Evolutionary conservation across 2,888 invertebrate species (phyloP).

Genomic region (Macrophya annulata): DNA sequence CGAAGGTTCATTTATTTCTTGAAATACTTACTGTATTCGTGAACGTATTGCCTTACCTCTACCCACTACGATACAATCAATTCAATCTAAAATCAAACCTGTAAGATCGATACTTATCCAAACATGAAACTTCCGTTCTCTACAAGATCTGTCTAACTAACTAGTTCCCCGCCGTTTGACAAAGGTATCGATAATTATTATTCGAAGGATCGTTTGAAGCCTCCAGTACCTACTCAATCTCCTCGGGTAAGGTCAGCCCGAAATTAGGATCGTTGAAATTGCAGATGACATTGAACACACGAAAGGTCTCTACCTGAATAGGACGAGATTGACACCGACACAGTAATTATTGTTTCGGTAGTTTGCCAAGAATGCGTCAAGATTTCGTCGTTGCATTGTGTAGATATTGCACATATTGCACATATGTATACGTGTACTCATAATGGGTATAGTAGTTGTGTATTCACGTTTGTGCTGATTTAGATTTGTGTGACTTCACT

Average conservation of each 20-base stretch:
- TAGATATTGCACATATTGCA: neutral
- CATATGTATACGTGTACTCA: neutral
- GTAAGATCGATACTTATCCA: slow-evolving; percentile 46
- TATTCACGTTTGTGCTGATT: slow-evolving; percentile 35
- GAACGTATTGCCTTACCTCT: neutral
- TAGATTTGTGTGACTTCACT: slow-evolving; percentile 35
- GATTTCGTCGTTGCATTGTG: slow-evolving; percentile 1
- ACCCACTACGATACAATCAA: neutral
- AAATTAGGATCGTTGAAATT: neutral
- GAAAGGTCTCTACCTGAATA: neutral
- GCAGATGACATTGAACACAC: slow-evolving; percentile 17
- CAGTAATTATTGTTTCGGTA: slow-evolving; percentile 47
- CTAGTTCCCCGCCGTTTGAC: slow-evolving; percentile 23
- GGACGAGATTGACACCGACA: slow-evolving; percentile 3
- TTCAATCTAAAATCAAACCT: slow-evolving; percentile 2
- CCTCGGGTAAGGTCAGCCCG: slow-evolving; percentile 11
- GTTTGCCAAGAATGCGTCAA: slow-evolving; percentile 44
- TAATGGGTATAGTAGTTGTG: neutral
- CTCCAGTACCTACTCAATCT: slow-evolving; percentile 30
- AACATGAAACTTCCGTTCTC: slow-evolving; percentile 51
- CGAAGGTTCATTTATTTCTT: slow-evolving; percentile 7
- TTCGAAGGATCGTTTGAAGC: slow-evolving; percentile 28
- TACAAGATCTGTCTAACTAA: slow-evolving; percentile 24
- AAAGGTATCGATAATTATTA: slow-evolving; percentile 40
- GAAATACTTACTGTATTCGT: neutral